These are phyloP conservation scores for Ernsta delagoae DNA, from an alignment of 2,888 invertebrate genomes.

Conservation along the genomic window DNA sequence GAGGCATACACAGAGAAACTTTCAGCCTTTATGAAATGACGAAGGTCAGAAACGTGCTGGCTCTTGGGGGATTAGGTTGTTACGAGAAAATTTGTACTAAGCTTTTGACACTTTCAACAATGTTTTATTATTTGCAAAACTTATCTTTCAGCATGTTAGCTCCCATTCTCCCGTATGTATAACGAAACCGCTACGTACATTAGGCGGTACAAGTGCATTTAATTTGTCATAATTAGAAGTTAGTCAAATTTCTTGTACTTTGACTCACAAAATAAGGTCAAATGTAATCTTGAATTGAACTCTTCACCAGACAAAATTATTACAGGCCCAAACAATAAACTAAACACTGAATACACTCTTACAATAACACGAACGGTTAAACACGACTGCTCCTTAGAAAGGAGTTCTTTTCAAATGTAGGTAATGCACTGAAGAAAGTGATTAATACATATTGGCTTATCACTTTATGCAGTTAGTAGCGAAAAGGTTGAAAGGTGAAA, in stretches of 20 bases:
- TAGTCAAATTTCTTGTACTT: neutral
- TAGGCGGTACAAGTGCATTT: neutral
- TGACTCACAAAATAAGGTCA: no score
- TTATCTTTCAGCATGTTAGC: no score
- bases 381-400: constrained; percentile 16
- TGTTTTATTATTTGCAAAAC: no score
- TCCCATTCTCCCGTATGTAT: neutral
- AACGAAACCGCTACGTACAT: neutral
- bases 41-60: no score
- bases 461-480: constrained; percentile 18
- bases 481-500: constrained; percentile 28
- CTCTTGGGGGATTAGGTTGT: no score
- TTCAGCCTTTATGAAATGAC: no score
- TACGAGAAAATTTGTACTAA: no score
- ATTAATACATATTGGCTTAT: constrained; percentile 16
- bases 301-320: neutral
- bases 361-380: constrained; percentile 17
- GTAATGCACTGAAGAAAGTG: constrained; percentile 26
- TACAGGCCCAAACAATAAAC: neutral
- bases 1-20: no score
- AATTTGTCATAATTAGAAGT: neutral
- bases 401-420: constrained; percentile 23
- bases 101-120: no score
- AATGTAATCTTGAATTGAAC: neutral
- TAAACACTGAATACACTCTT: neutral